These are phyloP conservation scores for Pseudocheirus occidentalis DNA, from an alignment of 2,797 vertebrate genomes.

Conservation along the genomic window DNA sequence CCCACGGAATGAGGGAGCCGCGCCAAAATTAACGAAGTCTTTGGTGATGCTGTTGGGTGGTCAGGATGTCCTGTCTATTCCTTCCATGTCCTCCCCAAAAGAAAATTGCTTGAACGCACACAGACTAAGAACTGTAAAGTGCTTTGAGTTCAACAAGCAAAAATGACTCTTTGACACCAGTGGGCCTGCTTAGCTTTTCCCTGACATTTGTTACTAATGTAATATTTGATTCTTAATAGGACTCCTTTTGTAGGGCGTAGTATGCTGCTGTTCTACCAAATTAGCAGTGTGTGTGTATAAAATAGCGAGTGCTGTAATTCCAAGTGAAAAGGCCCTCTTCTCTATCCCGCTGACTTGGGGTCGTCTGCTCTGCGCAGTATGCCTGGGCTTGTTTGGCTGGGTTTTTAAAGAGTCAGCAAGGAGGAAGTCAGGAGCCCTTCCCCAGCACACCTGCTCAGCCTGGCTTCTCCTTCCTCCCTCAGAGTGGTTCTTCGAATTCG, in stretches of 20 bases:
- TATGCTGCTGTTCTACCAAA: not conserved
- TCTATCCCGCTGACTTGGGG: not conserved
- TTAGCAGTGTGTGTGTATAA: not conserved
- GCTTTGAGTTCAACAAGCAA: not conserved
- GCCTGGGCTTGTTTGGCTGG: conserved; percentile 36
- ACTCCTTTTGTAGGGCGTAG: not conserved
- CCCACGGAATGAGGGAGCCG: not conserved
- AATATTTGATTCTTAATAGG: not conserved
- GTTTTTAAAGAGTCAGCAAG: not conserved
- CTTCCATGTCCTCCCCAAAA: not conserved
- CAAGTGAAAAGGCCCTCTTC: not conserved
- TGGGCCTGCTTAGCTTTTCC: not conserved
- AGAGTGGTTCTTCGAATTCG: conserved; percentile 99
- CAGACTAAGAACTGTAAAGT: not conserved
- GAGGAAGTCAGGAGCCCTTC: not conserved
- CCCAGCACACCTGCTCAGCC: conserved; percentile 3
- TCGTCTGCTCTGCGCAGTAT: not conserved
- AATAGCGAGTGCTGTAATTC: not conserved
- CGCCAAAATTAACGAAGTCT: not conserved
- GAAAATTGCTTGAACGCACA: not conserved
- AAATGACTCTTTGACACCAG: not conserved
- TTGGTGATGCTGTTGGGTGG: not conserved
- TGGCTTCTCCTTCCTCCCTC: conserved; percentile 75
- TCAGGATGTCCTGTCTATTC: not conserved
- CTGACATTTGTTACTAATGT: not conserved